Base-by-base conservation (phyloP, 2,113 vertebrate genomes). In the Scalopus aquaticus region DNA sequence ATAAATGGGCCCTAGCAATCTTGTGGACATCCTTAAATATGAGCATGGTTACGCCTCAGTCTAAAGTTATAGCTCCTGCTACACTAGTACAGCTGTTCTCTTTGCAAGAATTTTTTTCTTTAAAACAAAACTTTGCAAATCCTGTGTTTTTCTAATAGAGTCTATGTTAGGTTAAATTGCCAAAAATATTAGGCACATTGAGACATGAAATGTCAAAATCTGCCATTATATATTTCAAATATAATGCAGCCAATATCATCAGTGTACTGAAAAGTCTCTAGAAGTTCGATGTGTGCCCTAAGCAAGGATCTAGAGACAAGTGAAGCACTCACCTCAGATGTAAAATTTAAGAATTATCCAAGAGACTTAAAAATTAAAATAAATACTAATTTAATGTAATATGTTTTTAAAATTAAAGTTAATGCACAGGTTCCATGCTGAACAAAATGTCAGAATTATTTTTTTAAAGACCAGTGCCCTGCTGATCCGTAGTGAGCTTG, bases 381-480 rank as follows among this genome's bases (percentile, higher is more conserved):
- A 65, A 69, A 44, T 88, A 82, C 49, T 77, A 74, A 73, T 72
- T 12, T 32, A 42, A 70, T 22, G 2, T 5, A 90, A 26, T n/a
- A 60, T 64, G 15, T 69, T 90, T 88, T 84, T 39, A 88, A 22
- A 83, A 76, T 67, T 19, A 94, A 88, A 95, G 79, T 62, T 80
- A 94, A 88, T 58, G 4, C 46, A 42, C 79, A 80, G 81, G 60
- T 64, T 65, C 22, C 49, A 69, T 39, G 30, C 26, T 69, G 42
- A 62, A 86, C 9, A 39, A 78, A 80, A 78, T 69, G 72, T 49
- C 11, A 64, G 77, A 51, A 73, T 28, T 16, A 30, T 16, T 54
- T 84, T 60, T 62, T 44, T 44, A 44, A 70, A 88, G 20, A 44
- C 28, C 28, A 80, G 39, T 80, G 16, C 11, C 37, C 12, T 44